These are phyloP conservation scores for Petrolisthes manimaculis DNA, from an alignment of 2,888 invertebrate species.

Conservation along the genomic window DNA sequence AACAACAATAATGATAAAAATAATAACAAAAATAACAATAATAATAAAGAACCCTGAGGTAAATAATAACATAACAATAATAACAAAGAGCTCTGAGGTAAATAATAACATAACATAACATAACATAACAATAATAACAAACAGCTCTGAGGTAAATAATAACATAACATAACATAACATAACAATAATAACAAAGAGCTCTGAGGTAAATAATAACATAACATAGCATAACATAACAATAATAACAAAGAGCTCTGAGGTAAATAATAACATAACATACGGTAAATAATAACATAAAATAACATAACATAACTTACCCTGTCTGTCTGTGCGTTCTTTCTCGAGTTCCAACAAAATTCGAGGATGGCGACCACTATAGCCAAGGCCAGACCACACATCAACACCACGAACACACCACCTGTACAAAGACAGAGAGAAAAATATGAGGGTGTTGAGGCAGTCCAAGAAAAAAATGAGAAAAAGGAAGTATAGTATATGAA, in stretches of 20 bases:
- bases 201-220: no score
- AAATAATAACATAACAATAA: background rate
- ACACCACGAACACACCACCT: constrained; percentile 97
- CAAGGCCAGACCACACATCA: constrained; percentile 90
- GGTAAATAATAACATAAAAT: background rate
- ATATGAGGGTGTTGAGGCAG: background rate
- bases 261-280: no score
- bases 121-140: background rate
- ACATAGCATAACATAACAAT: background rate
- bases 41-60: no score
- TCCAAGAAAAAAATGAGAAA: background rate
- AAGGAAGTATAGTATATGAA: background rate
- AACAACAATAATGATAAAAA: background rate
- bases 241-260: constrained; percentile 24
- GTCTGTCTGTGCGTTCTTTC: constrained; percentile 86
- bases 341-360: constrained; percentile 95
- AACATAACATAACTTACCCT: constrained; percentile 72
- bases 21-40: no score
- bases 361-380: constrained; percentile 92
- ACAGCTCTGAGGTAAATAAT: no score
- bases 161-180: background rate
- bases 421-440: constrained; percentile 48
- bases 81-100: no score
- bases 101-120: background rate
- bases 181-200: background rate